Evolutionary conservation across 2,113 vertebrate genomes (phyloP), one percentile per base, ranked within the genome.

Genomic region (Zingel zingel): DNA sequence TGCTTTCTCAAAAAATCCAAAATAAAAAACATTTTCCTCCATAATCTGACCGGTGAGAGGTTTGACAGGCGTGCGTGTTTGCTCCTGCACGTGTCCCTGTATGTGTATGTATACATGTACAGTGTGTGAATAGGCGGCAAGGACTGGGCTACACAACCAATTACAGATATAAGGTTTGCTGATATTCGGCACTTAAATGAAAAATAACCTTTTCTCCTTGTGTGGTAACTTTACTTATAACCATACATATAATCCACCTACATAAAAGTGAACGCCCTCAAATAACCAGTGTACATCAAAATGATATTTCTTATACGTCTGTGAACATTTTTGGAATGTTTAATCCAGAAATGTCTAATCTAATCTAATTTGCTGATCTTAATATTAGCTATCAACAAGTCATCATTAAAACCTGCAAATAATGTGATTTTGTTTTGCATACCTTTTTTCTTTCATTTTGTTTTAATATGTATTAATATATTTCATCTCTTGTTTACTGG

Each of bases 11-110:
- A 89, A 91, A 76, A 84, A 88, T 82, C 77, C 53, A 54, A 88
- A 79, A 86, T 86, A 73, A 91, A 91, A 91, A 91, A 88, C 86
- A 91, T 84, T 89, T 92, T 67, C 84, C 87, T 84, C 67, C n/a
- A 71, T 75, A 75, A 83, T 86, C 51, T 84, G 75, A 82, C 45
- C 36, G 57, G 27, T 80, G 74, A 79, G 81, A 81, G 64, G 36
- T 88, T 68, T 83, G 69, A 66, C 48, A 39, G 70, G 74, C 87
- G 78, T 86, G 74, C 7, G 62, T 71, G 62, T 62, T 0, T 43
- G 27, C 58, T 63, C 27, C 47, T 56, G 19, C 64, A 56, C 4
- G 8, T 77, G 79, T 74, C 58, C 39, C 21, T 61, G n/a, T 56
- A 23, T 63, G 23, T 64, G 36, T 61, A 33, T 33, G 74, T 56